Conservation (phyloP, 2,797 vertebrate species). For the Pantherophis vulpinus region DNA sequence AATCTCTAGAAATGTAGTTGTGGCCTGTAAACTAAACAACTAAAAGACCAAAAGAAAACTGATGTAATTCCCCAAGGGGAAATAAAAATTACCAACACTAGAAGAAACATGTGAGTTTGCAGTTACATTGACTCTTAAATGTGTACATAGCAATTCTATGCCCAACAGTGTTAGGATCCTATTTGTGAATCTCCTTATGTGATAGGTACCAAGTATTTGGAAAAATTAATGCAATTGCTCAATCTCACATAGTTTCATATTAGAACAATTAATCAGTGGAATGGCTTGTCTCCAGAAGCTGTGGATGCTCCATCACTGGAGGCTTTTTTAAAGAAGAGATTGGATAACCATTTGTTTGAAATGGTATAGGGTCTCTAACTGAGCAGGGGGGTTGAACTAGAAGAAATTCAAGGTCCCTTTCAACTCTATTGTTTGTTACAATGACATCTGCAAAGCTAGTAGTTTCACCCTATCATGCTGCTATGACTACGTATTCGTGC, state of each 20-base stretch:
- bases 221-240: background rate
- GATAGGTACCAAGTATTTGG: background rate
- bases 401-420: background rate
- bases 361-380: background rate
- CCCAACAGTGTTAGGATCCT: background rate
- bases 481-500: background rate
- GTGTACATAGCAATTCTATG: background rate
- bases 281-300: background rate
- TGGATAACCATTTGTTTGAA: background rate
- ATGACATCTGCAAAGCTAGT: background rate
- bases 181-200: background rate
- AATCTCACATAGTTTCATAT: background rate
- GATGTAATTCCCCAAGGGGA: background rate
- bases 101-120: background rate
- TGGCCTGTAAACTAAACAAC: background rate
- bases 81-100: background rate
- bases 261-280: background rate
- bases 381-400: background rate
- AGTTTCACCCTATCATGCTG: background rate
- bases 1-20: background rate
- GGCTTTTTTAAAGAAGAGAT: background rate
- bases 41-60: background rate
- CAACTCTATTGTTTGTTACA: background rate
- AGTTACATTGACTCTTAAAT: background rate
- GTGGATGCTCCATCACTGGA: background rate